Evolutionary conservation across 2,113 vertebrate species (phyloP).

Genomic region (Corydoras maculifer): DNA sequence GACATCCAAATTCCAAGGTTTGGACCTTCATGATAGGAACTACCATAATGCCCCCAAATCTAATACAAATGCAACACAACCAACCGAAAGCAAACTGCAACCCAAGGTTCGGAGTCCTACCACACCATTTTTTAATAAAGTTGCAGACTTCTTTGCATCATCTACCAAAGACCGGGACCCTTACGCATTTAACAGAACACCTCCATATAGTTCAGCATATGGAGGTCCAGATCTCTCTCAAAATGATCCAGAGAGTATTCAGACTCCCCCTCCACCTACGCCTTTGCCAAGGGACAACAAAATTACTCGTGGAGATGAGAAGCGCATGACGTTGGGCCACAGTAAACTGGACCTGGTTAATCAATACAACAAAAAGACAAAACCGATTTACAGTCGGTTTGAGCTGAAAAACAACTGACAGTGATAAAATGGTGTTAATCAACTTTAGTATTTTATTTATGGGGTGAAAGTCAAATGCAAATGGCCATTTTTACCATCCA

Average conservation of each 20-base stretch:
- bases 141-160: slow-evolving; percentile 52
- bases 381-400: slow-evolving; percentile 83
- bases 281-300: slow-evolving; percentile 14
- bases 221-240: slow-evolving; percentile 56
- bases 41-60: slow-evolving; percentile 39
- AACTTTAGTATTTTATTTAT: slow-evolving; percentile 4
- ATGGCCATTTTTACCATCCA: background rate
- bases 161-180: slow-evolving; percentile 51
- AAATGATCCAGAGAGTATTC: slow-evolving; percentile 56
- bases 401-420: slow-evolving; percentile 63
- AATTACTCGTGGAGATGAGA: slow-evolving; percentile 62
- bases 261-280: slow-evolving; percentile 53
- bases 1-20: slow-evolving; percentile 58
- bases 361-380: slow-evolving; percentile 87
- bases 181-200: slow-evolving; percentile 38
- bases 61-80: slow-evolving; percentile 27
- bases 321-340: slow-evolving; percentile 88
- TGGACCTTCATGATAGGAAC: slow-evolving; percentile 57
- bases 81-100: slow-evolving; percentile 42
- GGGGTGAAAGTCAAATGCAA: background rate
- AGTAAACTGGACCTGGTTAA: slow-evolving; percentile 94
- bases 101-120: slow-evolving; percentile 49
- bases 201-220: slow-evolving; percentile 44
- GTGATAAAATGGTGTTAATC: background rate
- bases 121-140: slow-evolving; percentile 55